Evolutionary conservation across 1,140 invertebrate species (phyloP).

Genomic region (Drosophila littoralis): DNA sequence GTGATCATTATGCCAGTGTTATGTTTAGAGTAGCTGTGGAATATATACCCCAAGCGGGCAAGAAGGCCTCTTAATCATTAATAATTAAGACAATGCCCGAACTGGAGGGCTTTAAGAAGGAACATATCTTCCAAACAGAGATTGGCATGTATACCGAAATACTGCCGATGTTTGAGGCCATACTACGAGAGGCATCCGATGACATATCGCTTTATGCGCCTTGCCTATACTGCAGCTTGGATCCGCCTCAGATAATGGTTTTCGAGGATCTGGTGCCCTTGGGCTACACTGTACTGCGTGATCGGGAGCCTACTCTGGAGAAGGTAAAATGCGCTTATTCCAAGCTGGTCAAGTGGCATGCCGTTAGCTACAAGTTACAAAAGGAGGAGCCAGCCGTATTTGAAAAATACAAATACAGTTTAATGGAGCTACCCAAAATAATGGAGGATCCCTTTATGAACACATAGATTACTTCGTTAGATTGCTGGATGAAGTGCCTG

Average conservation of each 20-base stretch:
- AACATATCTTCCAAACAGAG: constrained; percentile 49
- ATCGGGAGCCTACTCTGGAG: constrained; percentile 17
- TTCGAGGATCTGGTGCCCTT: neutral
- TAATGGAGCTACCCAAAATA: constrained; percentile 12
- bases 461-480: constrained; percentile 24
- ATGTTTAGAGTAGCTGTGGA: constrained; percentile 44
- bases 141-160: constrained; percentile 46
- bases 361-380: constrained; percentile 34
- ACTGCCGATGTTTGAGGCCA: constrained; percentile 38
- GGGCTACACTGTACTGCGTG: constrained; percentile 39
- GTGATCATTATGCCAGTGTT: constrained; percentile 63
- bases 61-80: constrained; percentile 16
- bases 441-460: constrained; percentile 19
- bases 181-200: constrained; percentile 15
- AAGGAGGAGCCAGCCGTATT: constrained; percentile 25
- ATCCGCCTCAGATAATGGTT: constrained; percentile 25
- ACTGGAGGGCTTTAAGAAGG: constrained; percentile 34
- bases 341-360: constrained; percentile 47
- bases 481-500: constrained; percentile 25
- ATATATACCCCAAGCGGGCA: neutral
- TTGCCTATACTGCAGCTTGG: constrained; percentile 37
- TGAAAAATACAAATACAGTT: constrained; percentile 15
- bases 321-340: neutral
- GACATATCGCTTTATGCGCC: constrained; percentile 9
- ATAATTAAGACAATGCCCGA: constrained; percentile 57